phyloP scores from a whole-genome alignment of 2,113 vertebrate genomes.

The Nannobrachium achirus region DNA sequence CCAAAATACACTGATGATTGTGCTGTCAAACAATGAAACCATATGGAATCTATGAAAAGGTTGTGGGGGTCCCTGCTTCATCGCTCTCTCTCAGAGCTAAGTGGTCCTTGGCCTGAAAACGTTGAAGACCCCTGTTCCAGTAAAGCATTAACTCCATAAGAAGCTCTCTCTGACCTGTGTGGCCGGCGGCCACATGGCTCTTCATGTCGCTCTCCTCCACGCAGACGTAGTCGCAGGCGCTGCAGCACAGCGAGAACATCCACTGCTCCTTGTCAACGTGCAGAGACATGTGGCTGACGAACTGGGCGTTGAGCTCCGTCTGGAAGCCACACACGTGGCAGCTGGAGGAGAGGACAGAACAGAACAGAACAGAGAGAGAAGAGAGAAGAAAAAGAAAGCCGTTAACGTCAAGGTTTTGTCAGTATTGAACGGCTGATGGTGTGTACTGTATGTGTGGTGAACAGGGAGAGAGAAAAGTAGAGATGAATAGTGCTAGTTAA shows the following conservation, averaged over 20 bases:
- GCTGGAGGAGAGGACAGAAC: constrained; percentile 70
- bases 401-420: too few relatives aligned
- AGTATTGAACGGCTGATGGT: too few relatives aligned
- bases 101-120: too few relatives aligned
- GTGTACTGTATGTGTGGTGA: too few relatives aligned
- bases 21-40: too few relatives aligned
- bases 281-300: constrained; percentile 99
- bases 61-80: too few relatives aligned
- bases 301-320: constrained; percentile 97
- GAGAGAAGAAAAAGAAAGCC: constrained; percentile 16
- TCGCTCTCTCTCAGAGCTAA: too few relatives aligned
- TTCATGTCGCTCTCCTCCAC: constrained; percentile 97
- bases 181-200: constrained; percentile 88
- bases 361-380: constrained; percentile 52
- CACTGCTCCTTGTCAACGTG: constrained; percentile 99
- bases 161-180: constrained; percentile 83
- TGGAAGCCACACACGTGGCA: constrained; percentile 99
- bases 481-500: constrained; percentile 9
- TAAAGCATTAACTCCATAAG: background rate
- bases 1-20: too few relatives aligned
- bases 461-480: constrained; percentile 1
- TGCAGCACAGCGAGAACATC: constrained; percentile 99
- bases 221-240: constrained; percentile 92
- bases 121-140: too few relatives aligned
- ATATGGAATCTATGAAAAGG: too few relatives aligned